Percentiles rank a stretch among this genome's conserved stretches.
Evolutionary conservation across 1,140 invertebrate species (phyloP).

Genomic region (Brachionus angularis): DNA sequence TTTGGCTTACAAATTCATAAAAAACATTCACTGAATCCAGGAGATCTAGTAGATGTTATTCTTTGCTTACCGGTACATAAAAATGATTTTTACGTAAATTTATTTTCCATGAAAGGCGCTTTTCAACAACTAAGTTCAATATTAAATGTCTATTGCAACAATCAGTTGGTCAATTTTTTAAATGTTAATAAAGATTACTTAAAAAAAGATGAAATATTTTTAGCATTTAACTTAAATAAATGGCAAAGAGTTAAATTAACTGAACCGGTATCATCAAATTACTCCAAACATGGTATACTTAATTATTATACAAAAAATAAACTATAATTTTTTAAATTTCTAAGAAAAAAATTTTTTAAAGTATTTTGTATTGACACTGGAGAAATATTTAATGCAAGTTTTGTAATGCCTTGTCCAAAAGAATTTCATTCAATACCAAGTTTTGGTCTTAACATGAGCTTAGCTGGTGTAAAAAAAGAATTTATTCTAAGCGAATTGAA

Average conservation of each 20-base stretch:
- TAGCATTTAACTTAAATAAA: background rate
- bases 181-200: background rate
- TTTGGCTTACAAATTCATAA: background rate
- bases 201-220: background rate
- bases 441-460: background rate
- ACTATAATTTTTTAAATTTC: background rate
- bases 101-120: background rate
- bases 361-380: conserved; percentile 21
- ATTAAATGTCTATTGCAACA: conserved; percentile 19
- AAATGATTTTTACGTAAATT: conserved; percentile 6
- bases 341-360: background rate
- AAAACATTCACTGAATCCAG: background rate
- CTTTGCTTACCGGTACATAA: background rate
- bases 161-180: background rate
- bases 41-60: background rate
- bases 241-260: conserved; percentile 9
- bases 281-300: background rate
- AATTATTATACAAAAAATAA: too few species aligned
- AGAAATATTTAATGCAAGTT: background rate
- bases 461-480: background rate
- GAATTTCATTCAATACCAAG: conserved; percentile 3
- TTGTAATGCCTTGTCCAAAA: background rate
- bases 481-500: background rate
- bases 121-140: conserved; percentile 29
- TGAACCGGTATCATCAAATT: background rate